phyloP scores from a whole-genome alignment of 1,140 invertebrate genomes.

The Steinernema feltiae region DNA sequence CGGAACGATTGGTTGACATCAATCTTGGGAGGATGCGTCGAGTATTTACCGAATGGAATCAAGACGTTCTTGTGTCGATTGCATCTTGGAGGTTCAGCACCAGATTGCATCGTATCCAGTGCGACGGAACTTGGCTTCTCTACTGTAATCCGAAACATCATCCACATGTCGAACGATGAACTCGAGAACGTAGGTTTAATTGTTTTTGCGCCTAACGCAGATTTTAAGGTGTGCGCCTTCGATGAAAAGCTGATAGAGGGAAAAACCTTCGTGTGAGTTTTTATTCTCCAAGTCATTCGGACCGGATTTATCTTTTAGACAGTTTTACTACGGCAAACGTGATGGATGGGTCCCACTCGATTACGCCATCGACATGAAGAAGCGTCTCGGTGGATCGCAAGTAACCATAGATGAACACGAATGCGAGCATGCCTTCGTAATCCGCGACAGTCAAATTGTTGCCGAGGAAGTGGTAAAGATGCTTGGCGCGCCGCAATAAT shows the following conservation, averaged over 20 bases:
- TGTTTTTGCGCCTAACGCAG: background rate
- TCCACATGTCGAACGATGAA: conserved; percentile 42
- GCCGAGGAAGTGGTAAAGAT: conserved; percentile 27
- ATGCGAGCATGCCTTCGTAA: conserved; percentile 43
- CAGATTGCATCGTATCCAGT: conserved; percentile 30
- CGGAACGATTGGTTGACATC: conserved; percentile 34
- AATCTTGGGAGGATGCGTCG: background rate
- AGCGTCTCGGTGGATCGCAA: conserved; percentile 16
- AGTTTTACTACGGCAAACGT: conserved; percentile 35
- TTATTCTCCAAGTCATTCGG: too few relatives aligned
- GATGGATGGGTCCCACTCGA: conserved; percentile 38
- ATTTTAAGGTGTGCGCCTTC: background rate
- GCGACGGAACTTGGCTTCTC: conserved; percentile 31
- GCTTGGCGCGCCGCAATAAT: background rate
- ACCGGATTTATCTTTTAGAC: too few relatives aligned
- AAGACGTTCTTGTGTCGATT: conserved; percentile 30
- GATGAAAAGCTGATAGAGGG: conserved; percentile 18
- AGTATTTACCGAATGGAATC: background rate
- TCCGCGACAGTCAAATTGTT: conserved; percentile 34
- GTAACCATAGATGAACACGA: conserved; percentile 37
- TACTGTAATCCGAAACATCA: conserved; percentile 40
- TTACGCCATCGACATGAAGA: conserved; percentile 24
- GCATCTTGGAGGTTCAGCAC: conserved; percentile 22
- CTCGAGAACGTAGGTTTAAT: conserved; percentile 25
- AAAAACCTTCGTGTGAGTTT: too few relatives aligned